Evolutionary conservation across 2,113 vertebrate species (phyloP), one percentile per base, ranked within the genome.

Genomic region (Ptilorrhoa leucosticta): DNA sequence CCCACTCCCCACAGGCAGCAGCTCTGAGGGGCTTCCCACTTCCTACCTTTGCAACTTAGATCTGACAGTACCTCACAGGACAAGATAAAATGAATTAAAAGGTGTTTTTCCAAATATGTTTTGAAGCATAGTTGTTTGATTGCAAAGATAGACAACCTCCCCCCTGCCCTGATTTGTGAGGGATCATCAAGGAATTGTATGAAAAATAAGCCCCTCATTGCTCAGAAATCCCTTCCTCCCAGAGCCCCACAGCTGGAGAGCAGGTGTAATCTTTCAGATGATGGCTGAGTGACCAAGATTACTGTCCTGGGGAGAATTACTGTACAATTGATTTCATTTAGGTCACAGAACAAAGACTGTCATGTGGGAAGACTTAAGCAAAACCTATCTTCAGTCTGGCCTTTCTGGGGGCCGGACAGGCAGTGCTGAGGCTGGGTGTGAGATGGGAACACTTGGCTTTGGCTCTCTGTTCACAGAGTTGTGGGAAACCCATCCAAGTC

Each of bases 211-310:
- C 39, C 80, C 60, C 26, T 86, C 9, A 0, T 35, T 70, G 72
- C 76, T 88, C 35, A 63, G 51, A 71, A 87, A 71, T 93, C 56
- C 26, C 44, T 70, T 54, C 60, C 11, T 83, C 37, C 39, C n/a
- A 35, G 39, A 88, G 57, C 86, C n/a, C 56, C 33, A 12, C 60
- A 68, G 91, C 64, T 89, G 83, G 48, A 87, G 40, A 84, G 77
- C 50, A 84, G 80, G 69, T 91, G 37, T 79, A 75, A 92, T 89
- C 86, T 90, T 64, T 80, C 18, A 66, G 94, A 82, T 85, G 71
- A 53, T 56, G 82, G 40, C 15, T 50, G 61, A 66, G 40, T 31
- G 82, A 83, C 19, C 60, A 30, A 39, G 73, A 88, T 91, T 82
- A 79, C 15, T 21, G 42, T 81, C 35, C 69, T 8, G 5, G 44